Evolutionary conservation across 2,888 invertebrate genomes (phyloP).

Genomic region (Drosophila colorata): DNA sequence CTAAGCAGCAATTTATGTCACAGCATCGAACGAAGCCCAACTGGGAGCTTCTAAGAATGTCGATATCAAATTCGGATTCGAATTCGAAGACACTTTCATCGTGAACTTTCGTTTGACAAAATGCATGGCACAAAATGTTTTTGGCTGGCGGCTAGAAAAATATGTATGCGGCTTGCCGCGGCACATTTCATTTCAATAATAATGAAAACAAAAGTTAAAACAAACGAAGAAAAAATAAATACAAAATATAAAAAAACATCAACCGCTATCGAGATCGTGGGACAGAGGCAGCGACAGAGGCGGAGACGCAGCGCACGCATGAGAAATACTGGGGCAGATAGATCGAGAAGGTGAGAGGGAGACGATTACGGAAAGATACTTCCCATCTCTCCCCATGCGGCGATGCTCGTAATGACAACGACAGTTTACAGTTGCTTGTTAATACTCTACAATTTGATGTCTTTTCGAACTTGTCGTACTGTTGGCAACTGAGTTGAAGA

Average conservation of each 20-base stretch:
- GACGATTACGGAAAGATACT: conserved; percentile 41
- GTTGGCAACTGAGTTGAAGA: too few species aligned
- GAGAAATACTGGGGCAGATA: not conserved
- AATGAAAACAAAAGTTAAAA: conserved; percentile 74
- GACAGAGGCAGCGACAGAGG: conserved; percentile 9
- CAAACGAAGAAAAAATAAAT: conserved; percentile 42
- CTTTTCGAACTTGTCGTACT: not conserved
- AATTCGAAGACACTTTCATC: conserved; percentile 55
- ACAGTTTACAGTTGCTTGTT: conserved; percentile 67
- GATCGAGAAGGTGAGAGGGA: conserved; percentile 13
- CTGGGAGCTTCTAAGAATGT: conserved; percentile 8
- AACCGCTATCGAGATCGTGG: conserved; percentile 44
- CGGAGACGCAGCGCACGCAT: conserved; percentile 12
- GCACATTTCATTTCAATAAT: conserved; percentile 67
- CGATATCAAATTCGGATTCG: conserved; percentile 27
- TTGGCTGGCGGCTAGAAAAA: conserved; percentile 70
- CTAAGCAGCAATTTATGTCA: conserved; percentile 2
- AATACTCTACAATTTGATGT: conserved; percentile 25
- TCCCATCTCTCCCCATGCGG: not conserved
- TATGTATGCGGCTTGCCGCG: conserved; percentile 31
- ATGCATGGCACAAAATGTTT: conserved; percentile 26
- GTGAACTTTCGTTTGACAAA: conserved; percentile 67
- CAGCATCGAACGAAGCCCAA: not conserved
- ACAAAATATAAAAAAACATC: conserved; percentile 22
- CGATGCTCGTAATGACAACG: conserved; percentile 33